Conservation (phyloP, 1,140 invertebrate species). For the Drosophila triauraria region DNA sequence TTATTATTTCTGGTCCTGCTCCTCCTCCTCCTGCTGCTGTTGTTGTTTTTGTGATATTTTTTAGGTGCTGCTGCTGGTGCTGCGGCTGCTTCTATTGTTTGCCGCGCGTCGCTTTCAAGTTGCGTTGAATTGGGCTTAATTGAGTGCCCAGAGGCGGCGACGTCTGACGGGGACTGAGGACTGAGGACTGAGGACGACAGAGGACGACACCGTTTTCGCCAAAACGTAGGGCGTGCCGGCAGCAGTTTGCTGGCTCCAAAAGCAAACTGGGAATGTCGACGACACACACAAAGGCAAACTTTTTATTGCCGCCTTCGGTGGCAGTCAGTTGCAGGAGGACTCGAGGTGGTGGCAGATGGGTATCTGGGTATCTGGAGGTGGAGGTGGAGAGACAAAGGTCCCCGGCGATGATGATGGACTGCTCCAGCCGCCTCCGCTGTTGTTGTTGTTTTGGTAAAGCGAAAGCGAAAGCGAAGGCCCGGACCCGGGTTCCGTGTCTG, state of each 20-base stretch:
- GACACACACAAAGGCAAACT: constrained; percentile 52
- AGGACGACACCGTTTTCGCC: constrained; percentile 28
- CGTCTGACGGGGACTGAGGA: constrained; percentile 21
- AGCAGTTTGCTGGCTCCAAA: not conserved
- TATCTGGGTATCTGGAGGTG: not conserved
- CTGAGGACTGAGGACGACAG: constrained; percentile 9
- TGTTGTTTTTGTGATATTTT: constrained; percentile 17
- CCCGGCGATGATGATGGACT: constrained; percentile 21
- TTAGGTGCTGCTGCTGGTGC: constrained; percentile 7
- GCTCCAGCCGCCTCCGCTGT: constrained; percentile 23
- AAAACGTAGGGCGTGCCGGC: constrained; percentile 19
- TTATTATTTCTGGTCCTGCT: constrained; percentile 1
- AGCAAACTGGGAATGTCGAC: constrained; percentile 23
- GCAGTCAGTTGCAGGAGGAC: constrained; percentile 19
- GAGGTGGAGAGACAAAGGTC: constrained; percentile 5
- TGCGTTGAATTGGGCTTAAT: constrained; percentile 75
- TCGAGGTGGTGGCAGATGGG: not conserved
- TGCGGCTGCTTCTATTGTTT: constrained; percentile 5
- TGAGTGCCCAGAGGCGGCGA: constrained; percentile 71
- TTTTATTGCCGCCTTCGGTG: constrained; percentile 58
- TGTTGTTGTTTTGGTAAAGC: constrained; percentile 2
- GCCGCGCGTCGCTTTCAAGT: constrained; percentile 61
- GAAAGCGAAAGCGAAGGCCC: not conserved
- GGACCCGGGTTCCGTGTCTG: constrained; percentile 6
- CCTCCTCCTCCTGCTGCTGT: not conserved